phyloP scores from a whole-genome alignment of 2,888 invertebrate genomes.

The Ectemnius lituratus region DNA sequence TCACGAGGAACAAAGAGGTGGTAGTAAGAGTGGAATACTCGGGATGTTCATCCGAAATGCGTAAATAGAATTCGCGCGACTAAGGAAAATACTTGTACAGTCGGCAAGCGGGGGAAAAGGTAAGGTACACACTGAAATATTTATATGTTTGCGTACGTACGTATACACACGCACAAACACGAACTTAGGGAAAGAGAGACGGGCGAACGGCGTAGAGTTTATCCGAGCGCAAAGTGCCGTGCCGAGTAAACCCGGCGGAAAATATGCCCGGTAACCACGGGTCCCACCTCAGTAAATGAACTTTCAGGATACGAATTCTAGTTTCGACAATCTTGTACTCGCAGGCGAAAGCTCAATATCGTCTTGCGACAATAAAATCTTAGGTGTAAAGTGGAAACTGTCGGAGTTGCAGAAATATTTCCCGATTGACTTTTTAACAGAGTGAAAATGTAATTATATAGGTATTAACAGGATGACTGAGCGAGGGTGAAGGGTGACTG shows the following conservation, averaged over 20 bases:
- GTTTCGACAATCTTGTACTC: too few species aligned
- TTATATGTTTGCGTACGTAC: conserved; percentile 6
- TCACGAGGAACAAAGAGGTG: too few species aligned
- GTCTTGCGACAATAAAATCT: too few species aligned
- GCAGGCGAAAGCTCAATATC: too few species aligned
- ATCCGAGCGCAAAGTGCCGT: conserved; percentile 1
- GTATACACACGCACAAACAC: neutral
- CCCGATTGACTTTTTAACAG: too few species aligned
- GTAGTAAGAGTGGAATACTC: too few species aligned
- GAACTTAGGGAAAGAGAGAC: too few species aligned
- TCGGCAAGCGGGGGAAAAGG: neutral
- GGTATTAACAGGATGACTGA: too few species aligned
- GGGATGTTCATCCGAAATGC: neutral
- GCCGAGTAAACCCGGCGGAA: neutral
- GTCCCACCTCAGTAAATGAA: neutral
- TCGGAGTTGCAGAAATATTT: too few species aligned
- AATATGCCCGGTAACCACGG: neutral
- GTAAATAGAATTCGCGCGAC: neutral
- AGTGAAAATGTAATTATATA: neutral
- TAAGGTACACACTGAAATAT: conserved; percentile 3
- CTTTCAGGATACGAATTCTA: too few species aligned
- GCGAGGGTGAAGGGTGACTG: too few species aligned
- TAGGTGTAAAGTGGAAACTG: too few species aligned
- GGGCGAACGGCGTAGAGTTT: neutral
- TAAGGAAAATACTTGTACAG: conserved; percentile 11